Conservation (phyloP, 2,113 vertebrate species). For the Coregonus clupeaformis region DNA sequence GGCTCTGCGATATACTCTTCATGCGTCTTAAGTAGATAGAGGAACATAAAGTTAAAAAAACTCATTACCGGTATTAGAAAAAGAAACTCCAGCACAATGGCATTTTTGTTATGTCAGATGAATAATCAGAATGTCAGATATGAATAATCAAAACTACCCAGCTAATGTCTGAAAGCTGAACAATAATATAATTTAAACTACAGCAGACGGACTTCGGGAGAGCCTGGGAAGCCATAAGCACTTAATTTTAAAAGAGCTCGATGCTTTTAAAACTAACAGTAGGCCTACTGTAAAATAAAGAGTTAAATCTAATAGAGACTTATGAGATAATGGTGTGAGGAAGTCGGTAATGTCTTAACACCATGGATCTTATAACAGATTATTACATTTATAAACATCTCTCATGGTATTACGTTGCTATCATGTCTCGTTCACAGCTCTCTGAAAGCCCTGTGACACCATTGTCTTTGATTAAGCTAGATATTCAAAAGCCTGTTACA, state of each 20-base stretch:
- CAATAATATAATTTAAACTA: not conserved
- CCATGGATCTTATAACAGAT: not conserved
- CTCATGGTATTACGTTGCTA: not conserved
- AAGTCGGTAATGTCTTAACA: not conserved
- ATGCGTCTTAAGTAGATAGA: too few species aligned
- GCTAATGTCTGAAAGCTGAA: not conserved
- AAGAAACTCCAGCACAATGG: too few species aligned
- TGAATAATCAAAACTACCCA: too few species aligned
- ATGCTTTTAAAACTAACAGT: not conserved
- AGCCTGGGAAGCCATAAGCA: too few species aligned
- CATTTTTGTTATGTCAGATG: too few species aligned
- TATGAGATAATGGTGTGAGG: not conserved
- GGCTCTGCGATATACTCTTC: conserved; percentile 10
- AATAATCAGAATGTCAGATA: too few species aligned
- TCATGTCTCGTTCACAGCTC: not conserved
- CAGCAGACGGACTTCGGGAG: not conserved
- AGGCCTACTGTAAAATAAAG: not conserved
- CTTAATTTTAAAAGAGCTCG: not conserved
- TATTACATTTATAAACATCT: not conserved
- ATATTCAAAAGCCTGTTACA: not conserved
- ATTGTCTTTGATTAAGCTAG: not conserved
- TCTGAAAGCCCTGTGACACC: not conserved
- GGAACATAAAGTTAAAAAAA: too few species aligned
- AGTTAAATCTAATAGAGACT: not conserved
- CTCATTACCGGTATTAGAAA: too few species aligned